These are phyloP conservation scores for Pygmarrhopalites habei DNA, from an alignment of 1,140 invertebrate genomes.

Conservation along the genomic window DNA sequence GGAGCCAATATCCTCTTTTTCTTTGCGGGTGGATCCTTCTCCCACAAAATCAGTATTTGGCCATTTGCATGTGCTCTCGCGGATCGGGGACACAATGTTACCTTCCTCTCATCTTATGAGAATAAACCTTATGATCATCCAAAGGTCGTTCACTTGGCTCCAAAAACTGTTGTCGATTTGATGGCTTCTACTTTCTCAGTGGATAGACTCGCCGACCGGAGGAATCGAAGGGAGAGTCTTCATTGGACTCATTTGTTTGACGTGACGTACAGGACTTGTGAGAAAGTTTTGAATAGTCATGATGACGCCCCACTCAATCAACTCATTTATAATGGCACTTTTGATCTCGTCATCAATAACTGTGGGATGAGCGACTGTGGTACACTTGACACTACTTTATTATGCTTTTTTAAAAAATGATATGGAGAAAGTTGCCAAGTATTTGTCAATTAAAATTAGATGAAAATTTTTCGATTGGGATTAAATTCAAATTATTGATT, in stretches of 20 bases:
- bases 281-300: conserved; percentile 1
- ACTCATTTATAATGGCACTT: conserved; percentile 9
- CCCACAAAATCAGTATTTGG: conserved; percentile 23
- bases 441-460: no score
- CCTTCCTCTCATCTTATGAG: conserved; percentile 21
- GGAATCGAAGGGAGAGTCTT: background rate
- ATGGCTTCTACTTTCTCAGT: conserved; percentile 1
- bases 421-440: no score
- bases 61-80: conserved; percentile 15
- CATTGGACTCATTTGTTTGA: conserved; percentile 7
- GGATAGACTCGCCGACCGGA: conserved; percentile 8
- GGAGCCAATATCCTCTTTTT: conserved; percentile 15
- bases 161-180: conserved; percentile 9
- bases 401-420: no score
- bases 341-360: conserved; percentile 26
- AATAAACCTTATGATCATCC: conserved; percentile 22
- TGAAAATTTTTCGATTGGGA: no score
- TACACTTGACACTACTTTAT: no score
- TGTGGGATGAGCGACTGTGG: conserved; percentile 41
- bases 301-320: conserved; percentile 7
- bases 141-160: conserved; percentile 14
- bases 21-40: conserved; percentile 23
- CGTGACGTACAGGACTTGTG: conserved; percentile 13
- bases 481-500: no score
- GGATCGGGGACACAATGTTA: conserved; percentile 27